Base-by-base conservation (phyloP, 2,888 invertebrate species). In the Bombyx huttoni region DNA sequence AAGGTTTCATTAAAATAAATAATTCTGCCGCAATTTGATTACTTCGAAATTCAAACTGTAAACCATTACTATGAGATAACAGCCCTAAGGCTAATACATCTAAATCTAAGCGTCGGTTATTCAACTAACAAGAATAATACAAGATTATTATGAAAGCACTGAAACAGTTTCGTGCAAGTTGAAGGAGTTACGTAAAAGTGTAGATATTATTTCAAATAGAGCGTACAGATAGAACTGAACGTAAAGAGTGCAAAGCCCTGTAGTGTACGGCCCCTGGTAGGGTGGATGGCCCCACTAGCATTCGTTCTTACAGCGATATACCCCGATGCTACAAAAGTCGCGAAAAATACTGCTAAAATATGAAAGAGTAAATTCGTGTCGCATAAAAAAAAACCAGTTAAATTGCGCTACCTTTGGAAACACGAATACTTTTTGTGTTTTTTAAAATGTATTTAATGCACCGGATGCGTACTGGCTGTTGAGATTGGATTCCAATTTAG, bases 241-340 rank as follows among this genome's bases (percentile, higher is more conserved):
- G 63, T 58, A 61, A 63, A 73, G 75, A 73, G 82, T 73, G 76
- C 79, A 78, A 75, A 67, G 73, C 67, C 74, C 81, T 70, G 60
- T 64, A 73, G 79, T 78, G 75, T 74, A 71, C 63, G 64, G 77
- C 69, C 64, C 70, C 56, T 59, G 57, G 59, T 62, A 66, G 62
- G 76, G 79, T 80, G 65, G 70, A 70, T 77, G 80, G 64, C 78
- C 80, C 67, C 62, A 57, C 68, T 69, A 77, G 74, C 70, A 75
- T 70, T 73, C 77, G 79, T 54, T 52, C 55, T 49, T 49, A 33
- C 52, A 50, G 12, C 54, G 57, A 50, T 47, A 49, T 54, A 55
- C 50, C 46, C 13, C 57, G 57, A 57, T 56, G 56, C 52, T 52
- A 51, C 50, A 49, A 33, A 48, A 50, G 45, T 40, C 40, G 8